Evolutionary conservation across 1,140 invertebrate species (phyloP), one percentile per base, ranked within the genome.

Genomic region (Papilio polyxenes): DNA sequence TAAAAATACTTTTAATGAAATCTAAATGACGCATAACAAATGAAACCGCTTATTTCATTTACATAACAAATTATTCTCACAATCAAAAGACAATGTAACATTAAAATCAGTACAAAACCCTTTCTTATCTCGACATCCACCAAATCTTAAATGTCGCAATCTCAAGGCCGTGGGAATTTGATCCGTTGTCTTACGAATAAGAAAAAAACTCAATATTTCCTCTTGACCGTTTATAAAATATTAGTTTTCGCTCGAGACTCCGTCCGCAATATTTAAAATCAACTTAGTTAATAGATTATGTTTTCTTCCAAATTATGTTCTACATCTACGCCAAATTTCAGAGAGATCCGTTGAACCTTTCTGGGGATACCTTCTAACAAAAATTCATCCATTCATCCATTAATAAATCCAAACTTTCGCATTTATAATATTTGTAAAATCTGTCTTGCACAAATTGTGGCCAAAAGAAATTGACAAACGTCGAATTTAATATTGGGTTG

Each of bases 91-190:
- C 90, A 91, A 91, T 91, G 85, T 86, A 77, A 85, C 86, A 88
- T 90, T 90, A 86, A 89, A 87, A 89, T 87, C 81, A 75, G 83
- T 88, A 89, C 89, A 89, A 88, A 89, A 88, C 87, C 87, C 84
- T 90, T 86, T 86, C 86, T 90, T 88, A 89, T 89, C 88, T 87
- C 62, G 81, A 86, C 87, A 89, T 88, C 88, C 81, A 88, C 86
- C 85, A 89, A 89, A 90, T 87, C 84, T 85, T 40, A 84, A 86
- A 83, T 90, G 89, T 91, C 88, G 88, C 87, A 90, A 90, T 53
- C 13, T 23, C 83, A 86, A 84, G 88, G 86, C 89, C 88, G 91
- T 92, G 91, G 86, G 91, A 92, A 88, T 86, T 83, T 83, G 44
- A 69, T 69, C 48, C 83, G 84, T 86, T 92, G 88, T 87, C 85